These are phyloP conservation scores for Pseudomugil gertrudae DNA, from an alignment of 2,797 vertebrate genomes.

Conservation along the genomic window DNA sequence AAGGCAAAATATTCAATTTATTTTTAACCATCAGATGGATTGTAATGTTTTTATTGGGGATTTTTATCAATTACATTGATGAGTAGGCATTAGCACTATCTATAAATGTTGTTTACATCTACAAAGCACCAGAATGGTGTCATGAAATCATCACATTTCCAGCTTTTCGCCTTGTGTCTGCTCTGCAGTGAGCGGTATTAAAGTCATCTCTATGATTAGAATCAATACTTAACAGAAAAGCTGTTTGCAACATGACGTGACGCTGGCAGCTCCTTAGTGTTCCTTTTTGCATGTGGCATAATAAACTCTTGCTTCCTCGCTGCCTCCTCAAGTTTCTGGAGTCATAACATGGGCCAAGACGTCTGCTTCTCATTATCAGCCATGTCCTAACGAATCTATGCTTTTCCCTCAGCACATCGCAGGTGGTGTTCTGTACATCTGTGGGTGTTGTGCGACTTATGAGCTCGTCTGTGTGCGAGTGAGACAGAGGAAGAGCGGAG, in stretches of 20 bases:
- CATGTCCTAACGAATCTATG: slow-evolving; percentile 33
- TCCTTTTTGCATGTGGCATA: not conserved
- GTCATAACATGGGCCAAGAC: slow-evolving; percentile 34
- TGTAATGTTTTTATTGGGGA: slow-evolving; percentile 1
- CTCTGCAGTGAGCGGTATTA: not conserved
- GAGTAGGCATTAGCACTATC: not conserved
- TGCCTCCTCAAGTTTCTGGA: slow-evolving; percentile 20
- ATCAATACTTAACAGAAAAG: slow-evolving; percentile 1
- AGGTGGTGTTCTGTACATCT: slow-evolving; percentile 36
- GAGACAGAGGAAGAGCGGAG: slow-evolving; percentile 51
- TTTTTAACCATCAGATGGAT: not conserved
- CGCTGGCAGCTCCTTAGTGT: not conserved
- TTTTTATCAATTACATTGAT: slow-evolving; percentile 3
- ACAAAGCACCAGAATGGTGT: not conserved
- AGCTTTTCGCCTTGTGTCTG: slow-evolving; percentile 8
- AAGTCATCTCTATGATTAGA: slow-evolving; percentile 1
- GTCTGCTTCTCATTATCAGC: slow-evolving; percentile 50
- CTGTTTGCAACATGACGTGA: slow-evolving; percentile 6
- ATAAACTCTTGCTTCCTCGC: slow-evolving; percentile 14
- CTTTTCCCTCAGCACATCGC: slow-evolving; percentile 25
- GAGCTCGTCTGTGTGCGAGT: slow-evolving; percentile 40
- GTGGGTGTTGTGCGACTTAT: slow-evolving; percentile 47
- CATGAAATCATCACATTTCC: not conserved
- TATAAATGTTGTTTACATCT: not conserved
- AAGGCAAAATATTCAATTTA: not conserved